Percentiles rank a stretch among this genome's conserved stretches.
Conservation (phyloP, 2,888 invertebrate genomes). For the Myopa tessellatipennis region DNA sequence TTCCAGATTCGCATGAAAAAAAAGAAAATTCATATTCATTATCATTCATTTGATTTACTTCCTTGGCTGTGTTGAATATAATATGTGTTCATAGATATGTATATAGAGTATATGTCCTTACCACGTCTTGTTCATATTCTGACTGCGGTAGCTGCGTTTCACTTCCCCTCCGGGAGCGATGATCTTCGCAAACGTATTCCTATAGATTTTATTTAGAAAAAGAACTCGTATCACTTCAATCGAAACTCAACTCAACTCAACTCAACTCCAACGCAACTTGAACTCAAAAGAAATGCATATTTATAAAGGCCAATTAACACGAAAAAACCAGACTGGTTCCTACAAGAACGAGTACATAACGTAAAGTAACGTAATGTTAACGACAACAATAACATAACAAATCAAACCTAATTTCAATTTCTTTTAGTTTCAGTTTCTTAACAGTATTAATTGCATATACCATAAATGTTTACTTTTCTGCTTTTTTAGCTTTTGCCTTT, state of each 20-base stretch:
- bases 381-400: neutral
- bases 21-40: neutral
- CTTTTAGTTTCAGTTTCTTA: neutral
- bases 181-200: constrained; percentile 69
- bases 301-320: constrained; percentile 17
- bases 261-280: too few species aligned
- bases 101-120: constrained; percentile 55
- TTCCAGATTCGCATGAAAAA: neutral
- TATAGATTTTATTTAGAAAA: constrained; percentile 47
- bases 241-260: too few species aligned
- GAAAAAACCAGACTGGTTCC: neutral
- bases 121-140: constrained; percentile 68
- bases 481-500: too few species aligned
- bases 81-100: too few species aligned
- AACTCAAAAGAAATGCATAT: constrained; percentile 5
- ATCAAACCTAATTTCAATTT: neutral
- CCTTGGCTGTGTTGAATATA: too few species aligned
- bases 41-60: too few species aligned
- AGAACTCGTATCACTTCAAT: neutral
- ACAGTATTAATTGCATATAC: neutral
- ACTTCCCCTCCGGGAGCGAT: constrained; percentile 68
- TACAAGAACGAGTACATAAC: constrained; percentile 20
- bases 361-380: neutral
- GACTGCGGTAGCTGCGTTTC: constrained; percentile 66
- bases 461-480: neutral